Conservation (phyloP, 2,113 vertebrate species). For the Rynchops niger region DNA sequence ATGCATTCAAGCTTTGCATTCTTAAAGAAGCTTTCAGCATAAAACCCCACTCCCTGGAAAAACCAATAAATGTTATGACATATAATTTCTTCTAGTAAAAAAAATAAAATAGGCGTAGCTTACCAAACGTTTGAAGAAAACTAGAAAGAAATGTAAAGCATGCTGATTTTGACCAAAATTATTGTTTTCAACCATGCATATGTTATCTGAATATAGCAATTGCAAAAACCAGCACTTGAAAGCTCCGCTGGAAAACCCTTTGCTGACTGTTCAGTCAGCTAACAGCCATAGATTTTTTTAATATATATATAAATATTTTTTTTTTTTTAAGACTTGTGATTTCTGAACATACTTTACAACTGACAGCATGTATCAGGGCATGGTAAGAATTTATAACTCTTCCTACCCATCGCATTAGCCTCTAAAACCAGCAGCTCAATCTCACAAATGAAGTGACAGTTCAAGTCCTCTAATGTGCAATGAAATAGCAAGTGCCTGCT, state of each 20-base stretch:
- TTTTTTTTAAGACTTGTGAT: not conserved
- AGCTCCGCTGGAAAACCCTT: not conserved
- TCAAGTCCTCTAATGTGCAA: not conserved
- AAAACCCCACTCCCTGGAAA: not conserved
- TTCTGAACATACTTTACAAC: not conserved
- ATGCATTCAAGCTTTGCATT: slow-evolving; percentile 12
- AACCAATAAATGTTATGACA: not conserved
- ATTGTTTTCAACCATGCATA: not conserved
- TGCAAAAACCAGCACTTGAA: not conserved
- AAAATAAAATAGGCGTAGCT: not conserved
- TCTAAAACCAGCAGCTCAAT: not conserved
- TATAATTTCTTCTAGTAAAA: not conserved
- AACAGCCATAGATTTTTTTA: not conserved
- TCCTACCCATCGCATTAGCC: not conserved
- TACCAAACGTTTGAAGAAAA: not conserved
- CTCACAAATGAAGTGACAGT: not conserved
- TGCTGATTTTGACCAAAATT: slow-evolving; percentile 24
- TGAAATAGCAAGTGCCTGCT: not conserved
- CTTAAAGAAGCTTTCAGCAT: not conserved
- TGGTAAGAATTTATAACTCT: not conserved
- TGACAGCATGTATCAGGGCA: not conserved
- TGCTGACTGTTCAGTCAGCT: not conserved
- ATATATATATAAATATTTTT: no score
- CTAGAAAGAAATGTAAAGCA: not conserved
- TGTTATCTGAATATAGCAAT: not conserved